phyloP scores from a whole-genome alignment of 2,797 vertebrate genomes.

The Mormyrops attenuatus region DNA sequence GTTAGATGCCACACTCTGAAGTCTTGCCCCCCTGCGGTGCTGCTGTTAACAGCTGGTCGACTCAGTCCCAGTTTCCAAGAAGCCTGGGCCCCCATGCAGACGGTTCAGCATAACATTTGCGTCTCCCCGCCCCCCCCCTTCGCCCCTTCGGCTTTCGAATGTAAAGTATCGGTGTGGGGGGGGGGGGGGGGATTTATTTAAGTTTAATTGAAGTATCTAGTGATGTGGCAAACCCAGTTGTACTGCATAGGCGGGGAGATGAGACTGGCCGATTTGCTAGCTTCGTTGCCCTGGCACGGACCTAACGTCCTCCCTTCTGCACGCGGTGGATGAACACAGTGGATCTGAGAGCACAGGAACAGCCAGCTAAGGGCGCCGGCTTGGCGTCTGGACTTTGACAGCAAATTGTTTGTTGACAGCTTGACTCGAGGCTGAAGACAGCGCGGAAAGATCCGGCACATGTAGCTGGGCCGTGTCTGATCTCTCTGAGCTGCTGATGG shows the following conservation, averaged over 20 bases:
- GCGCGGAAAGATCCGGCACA: background rate
- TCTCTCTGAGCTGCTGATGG: slow-evolving; percentile 39
- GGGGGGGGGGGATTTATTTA: slow-evolving; percentile 24
- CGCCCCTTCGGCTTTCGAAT: background rate
- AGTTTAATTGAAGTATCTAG: slow-evolving; percentile 23
- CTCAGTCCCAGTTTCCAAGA: slow-evolving; percentile 17
- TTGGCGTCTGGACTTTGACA: background rate
- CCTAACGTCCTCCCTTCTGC: slow-evolving; percentile 10
- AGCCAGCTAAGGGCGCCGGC: slow-evolving; percentile 24
- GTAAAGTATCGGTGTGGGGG: slow-evolving; percentile 24
- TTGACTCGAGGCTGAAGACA: background rate
- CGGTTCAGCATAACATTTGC: slow-evolving; percentile 27
- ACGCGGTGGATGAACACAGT: background rate
- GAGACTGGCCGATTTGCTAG: slow-evolving; percentile 10
- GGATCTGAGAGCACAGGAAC: background rate
- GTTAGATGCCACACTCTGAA: background rate
- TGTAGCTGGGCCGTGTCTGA: slow-evolving; percentile 31
- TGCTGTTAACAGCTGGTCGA: background rate
- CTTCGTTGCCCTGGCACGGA: background rate
- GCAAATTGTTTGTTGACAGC: background rate
- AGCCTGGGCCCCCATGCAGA: slow-evolving; percentile 14
- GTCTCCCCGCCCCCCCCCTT: background rate
- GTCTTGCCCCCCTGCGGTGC: background rate
- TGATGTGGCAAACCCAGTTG: slow-evolving; percentile 20
- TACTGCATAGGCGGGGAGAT: background rate